Evolutionary conservation across 2,888 invertebrate species (phyloP), one percentile per base, ranked within the genome.

Genomic region (Villa cingulata): DNA sequence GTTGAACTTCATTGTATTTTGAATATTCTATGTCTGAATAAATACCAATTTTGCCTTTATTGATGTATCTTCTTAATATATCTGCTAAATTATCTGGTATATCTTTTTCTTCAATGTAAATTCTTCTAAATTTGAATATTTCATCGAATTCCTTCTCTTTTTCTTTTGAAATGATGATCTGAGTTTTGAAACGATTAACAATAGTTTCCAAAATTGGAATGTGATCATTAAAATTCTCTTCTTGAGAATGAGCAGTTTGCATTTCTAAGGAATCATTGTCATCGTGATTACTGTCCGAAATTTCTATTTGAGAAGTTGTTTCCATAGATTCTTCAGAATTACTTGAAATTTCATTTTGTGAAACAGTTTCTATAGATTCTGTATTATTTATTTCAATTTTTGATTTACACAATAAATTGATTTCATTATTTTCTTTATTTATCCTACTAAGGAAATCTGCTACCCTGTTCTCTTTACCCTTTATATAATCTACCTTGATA

Each of bases 121-220:
- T 48, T 39, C 32, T 37, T 39, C 32, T 29, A 19, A 34, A 40
- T 18, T 17, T 37, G n/a, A 40, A 40, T 2, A 40, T 34, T 15
- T 6, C 19, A 19, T 45, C 40, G 18, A 45, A 14, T 18, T 40
- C 45, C 20, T 15, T 32, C 6, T 20, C 15, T 17, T 32, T 18
- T 12, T 32, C 7, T 32, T 32, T 14, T 32, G 3, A 4, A 12
- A 32, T 3, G 4, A 32, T 12, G 12, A 32, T 50, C 45, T 46
- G 52, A 41, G 43, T 45, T 32, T 49, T 49, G 37, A 39, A 47
- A 44, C 37, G 40, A 41, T 53, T 54, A 36, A 52, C 53, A 6
- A 51, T 49, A 17, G 48, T 53, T 37, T 53, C 54, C 34, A 51
- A 44, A 20, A 48, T 53, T 27, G 48, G 48, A 37, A 50, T 49